Base-by-base conservation (phyloP, 1,140 invertebrate species). In the Caerostris extrusa region DNA sequence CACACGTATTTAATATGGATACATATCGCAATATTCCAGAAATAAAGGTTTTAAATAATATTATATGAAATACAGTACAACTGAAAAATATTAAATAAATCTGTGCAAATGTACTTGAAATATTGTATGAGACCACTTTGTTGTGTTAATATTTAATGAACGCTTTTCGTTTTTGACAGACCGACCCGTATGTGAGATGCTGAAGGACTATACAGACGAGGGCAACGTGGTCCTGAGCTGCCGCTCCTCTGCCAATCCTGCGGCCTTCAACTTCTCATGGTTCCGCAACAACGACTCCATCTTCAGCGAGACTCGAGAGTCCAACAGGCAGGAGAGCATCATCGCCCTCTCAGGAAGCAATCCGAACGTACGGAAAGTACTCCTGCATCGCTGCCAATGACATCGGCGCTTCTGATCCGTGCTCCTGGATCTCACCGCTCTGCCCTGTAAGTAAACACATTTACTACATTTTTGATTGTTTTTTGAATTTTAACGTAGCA, bases 171-270 rank as follows among this genome's bases (percentile, higher is more conserved):
- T 53, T 19, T 67, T 97, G 53, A n/a, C 96, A 98, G 98, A 97
- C 96, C 97, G 98, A 95, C 98, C 98, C 3, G 97, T 98, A 95
- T 99, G 98, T 95, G 97, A 98, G 94, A 97, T 97, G 93, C 97
- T 97, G 94, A 97, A 97, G 69, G 97, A 98, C 95, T 97, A 98
- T 88, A 97, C 97, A 3, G 81, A 82, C 19, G 91, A 94, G 34
- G 93, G 95, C 10, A 91, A 91, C 67, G 97, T 98, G 95, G 97
- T 98, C 77, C 96, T 99, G 55, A 97, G 98, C 14, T 99, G 98
- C 95, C 97, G 97, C 56, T 98, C 97, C 3, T 96, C 97, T 60
- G 98, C 98, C 56, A 98, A 98, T 96, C 98, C 98, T 1, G 96
- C 96, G 89, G 97, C 98, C 95, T 98, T 98, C 53, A 97, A 97